Conservation (phyloP, 1,140 invertebrate genomes). For the Reticulitermes speratus region DNA sequence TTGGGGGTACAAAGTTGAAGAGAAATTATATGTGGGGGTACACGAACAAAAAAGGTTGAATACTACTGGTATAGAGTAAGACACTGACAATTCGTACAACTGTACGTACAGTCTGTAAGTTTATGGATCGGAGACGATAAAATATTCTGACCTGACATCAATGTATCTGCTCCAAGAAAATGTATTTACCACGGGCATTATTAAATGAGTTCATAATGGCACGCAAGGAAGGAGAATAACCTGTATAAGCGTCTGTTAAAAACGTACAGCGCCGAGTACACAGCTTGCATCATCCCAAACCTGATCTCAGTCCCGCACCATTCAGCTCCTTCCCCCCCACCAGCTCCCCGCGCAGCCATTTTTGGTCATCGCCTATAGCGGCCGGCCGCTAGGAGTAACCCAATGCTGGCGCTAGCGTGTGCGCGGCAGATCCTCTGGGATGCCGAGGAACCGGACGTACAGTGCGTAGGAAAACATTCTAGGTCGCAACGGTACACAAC, state of each 20-base stretch:
- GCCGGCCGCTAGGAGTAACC: slow-evolving; percentile 36
- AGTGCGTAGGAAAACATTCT: not conserved
- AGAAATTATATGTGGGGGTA: too few relatives aligned
- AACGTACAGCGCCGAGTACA: not conserved
- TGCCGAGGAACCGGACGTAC: not conserved
- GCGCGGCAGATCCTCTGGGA: not conserved
- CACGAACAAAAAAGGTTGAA: too few relatives aligned
- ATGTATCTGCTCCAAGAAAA: too few relatives aligned
- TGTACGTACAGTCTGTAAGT: too few relatives aligned
- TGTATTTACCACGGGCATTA: too few relatives aligned
- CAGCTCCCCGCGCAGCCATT: slow-evolving; percentile 55
- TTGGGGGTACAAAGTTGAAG: too few relatives aligned
- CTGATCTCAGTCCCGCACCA: not conserved
- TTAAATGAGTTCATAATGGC: too few relatives aligned
- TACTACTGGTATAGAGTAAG: too few relatives aligned
- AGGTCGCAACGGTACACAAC: too few relatives aligned
- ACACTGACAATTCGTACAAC: too few relatives aligned
- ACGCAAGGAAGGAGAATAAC: not conserved
- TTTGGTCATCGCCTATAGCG: slow-evolving; percentile 60
- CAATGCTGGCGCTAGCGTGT: slow-evolving; percentile 33
- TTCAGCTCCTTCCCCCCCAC: slow-evolving; percentile 22
- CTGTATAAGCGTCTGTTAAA: not conserved
- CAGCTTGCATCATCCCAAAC: slow-evolving; percentile 15
- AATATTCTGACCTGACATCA: too few relatives aligned
- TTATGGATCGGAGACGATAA: too few relatives aligned